phyloP scores from a whole-genome alignment of 2,888 invertebrate genomes.

The Reticulitermes lucifugus region DNA sequence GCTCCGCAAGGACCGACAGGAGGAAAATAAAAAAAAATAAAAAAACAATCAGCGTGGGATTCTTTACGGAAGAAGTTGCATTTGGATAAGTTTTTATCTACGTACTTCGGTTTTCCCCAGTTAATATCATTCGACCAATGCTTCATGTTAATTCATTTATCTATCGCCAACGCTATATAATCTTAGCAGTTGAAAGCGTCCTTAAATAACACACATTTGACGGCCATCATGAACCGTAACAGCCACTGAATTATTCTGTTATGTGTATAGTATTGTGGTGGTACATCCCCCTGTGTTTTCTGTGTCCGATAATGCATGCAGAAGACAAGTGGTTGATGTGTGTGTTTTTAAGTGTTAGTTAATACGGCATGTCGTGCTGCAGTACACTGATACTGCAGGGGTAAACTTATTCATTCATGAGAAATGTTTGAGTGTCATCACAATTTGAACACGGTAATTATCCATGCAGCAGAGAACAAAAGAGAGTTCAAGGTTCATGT shows the following conservation, averaged over 20 bases:
- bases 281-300: not conserved
- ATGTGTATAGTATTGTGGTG: not conserved
- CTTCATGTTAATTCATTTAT: too few species aligned
- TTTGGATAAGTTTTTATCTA: too few species aligned
- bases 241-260: not conserved
- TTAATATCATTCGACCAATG: too few species aligned
- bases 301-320: not conserved
- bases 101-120: too few species aligned
- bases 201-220: too few species aligned
- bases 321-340: not conserved
- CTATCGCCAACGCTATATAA: too few species aligned
- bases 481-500: not conserved
- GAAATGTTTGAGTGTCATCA: not conserved
- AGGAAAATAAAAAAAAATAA: too few species aligned
- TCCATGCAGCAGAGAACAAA: not conserved
- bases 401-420: not conserved
- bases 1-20: too few species aligned
- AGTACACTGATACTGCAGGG: not conserved
- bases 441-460: not conserved
- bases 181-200: too few species aligned
- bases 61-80: too few species aligned
- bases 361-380: not conserved
- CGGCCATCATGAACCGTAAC: not conserved
- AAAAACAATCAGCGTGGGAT: too few species aligned
- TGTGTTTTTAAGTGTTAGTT: not conserved